phyloP scores from a whole-genome alignment of 2,113 vertebrate genomes.

The Melanerpes formicivorus region DNA sequence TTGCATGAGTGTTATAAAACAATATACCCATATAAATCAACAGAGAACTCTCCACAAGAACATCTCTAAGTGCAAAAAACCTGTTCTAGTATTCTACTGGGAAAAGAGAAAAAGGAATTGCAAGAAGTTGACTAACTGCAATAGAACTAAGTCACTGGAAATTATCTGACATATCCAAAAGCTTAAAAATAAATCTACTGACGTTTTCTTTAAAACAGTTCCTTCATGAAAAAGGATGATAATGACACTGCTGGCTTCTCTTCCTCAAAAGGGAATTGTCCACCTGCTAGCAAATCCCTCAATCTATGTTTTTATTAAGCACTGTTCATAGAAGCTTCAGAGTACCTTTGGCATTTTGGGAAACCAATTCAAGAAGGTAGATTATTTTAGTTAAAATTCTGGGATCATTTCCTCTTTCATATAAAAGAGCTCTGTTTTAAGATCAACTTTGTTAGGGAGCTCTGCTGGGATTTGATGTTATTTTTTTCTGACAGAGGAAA shows the following conservation, averaged over 20 bases:
- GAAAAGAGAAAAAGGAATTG: neutral
- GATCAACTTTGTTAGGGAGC: slow-evolving; percentile 28
- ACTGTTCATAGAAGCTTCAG: neutral
- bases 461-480: slow-evolving; percentile 13
- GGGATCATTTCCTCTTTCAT: neutral
- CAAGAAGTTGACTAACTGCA: neutral
- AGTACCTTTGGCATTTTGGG: neutral
- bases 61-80: neutral
- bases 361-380: neutral
- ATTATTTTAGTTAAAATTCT: slow-evolving; percentile 19
- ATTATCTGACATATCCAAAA: neutral
- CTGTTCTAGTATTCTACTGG: neutral
- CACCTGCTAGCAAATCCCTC: neutral
- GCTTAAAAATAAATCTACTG: neutral
- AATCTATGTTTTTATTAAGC: neutral
- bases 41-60: neutral
- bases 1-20: neutral
- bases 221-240: neutral
- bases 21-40: neutral
- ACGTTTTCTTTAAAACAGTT: neutral
- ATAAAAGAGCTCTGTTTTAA: slow-evolving; percentile 36
- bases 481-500: slow-evolving; percentile 37
- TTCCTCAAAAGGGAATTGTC: neutral
- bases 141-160: neutral
- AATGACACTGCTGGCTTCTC: neutral